Conservation (phyloP, 2,113 vertebrate genomes). For the Nothoprocta perdicaria region DNA sequence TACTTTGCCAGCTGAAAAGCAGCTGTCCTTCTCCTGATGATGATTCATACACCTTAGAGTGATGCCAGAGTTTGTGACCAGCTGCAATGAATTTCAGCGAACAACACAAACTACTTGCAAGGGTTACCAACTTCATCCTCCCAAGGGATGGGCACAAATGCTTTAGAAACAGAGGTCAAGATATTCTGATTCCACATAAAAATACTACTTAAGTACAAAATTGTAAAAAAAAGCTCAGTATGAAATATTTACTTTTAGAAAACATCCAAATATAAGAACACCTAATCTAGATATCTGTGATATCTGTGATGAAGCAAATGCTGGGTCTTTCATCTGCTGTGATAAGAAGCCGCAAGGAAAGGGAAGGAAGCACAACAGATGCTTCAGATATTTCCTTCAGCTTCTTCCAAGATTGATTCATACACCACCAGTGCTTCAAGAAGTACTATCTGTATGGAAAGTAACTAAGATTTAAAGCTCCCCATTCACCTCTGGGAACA, state of each 20-base stretch:
- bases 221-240: fast-evolving
- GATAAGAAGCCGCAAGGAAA: not conserved
- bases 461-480: not conserved
- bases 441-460: not conserved
- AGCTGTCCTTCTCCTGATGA: not conserved
- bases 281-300: not conserved
- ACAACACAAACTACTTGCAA: not conserved
- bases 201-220: not conserved
- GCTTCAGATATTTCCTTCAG: not conserved
- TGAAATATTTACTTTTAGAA: not conserved
- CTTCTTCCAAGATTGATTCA: not conserved
- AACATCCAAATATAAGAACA: not conserved
- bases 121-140: not conserved
- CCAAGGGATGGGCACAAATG: fast-evolving
- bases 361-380: not conserved
- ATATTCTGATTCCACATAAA: not conserved
- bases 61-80: fast-evolving
- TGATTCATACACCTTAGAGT: not conserved
- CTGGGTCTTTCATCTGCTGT: not conserved
- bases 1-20: not conserved
- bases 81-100: not conserved
- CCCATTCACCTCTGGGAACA: not conserved
- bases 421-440: not conserved
- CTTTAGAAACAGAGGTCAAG: not conserved
- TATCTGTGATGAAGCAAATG: not conserved